Evolutionary conservation across 2,888 invertebrate genomes (phyloP), one percentile per base, ranked within the genome.

Genomic region (Scaptomyza caliginosa): DNA sequence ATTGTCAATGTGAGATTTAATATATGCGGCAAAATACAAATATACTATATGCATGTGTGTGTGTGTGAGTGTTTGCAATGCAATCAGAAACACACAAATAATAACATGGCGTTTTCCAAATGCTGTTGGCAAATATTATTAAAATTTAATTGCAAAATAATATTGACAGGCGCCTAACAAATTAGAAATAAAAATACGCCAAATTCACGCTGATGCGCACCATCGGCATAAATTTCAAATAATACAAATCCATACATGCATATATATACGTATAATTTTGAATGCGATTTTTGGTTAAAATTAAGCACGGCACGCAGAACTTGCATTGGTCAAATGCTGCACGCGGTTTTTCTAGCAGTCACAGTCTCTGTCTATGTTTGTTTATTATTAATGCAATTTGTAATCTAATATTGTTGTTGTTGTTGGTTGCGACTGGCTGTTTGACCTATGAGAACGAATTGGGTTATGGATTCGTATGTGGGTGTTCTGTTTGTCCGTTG

Each of bases 81-180:
- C 42, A 63, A 51, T 55, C 34, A 42, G 32, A 48, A 48, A 55
- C 32, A 39, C 13, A 36, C 50, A 51, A 58, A 51, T 46, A 68
- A 46, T 56, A 28, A 30, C 51, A 45, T 51, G 43, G 34, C 36
- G 51, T 30, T 34, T 69, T 45, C 8, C 34, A 51, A 57, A 50
- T 38, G 36, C 36, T 64, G n/a, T 48, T 58, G 48, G 62, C 52
- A 69, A 62, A 62, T 67, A 70, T 57, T 72, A 73, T 70, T 69
- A 77, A 81, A 84, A 68, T 76, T 86, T 81, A 86, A 83, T 84
- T 71, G 85, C 58, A 69, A 83, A 83, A 83, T 84, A 83, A 76
- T 85, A 83, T 85, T 86, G 85, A 86, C 71, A 67, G 32, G 49
- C 67, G 59, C 67, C 67, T 70, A 76, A 65, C 68, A 71, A 75